Percentiles rank a stretch among this genome's conserved stretches.
Evolutionary conservation across 2,113 vertebrate genomes (phyloP).

Genomic region (Castor canadensis): DNA sequence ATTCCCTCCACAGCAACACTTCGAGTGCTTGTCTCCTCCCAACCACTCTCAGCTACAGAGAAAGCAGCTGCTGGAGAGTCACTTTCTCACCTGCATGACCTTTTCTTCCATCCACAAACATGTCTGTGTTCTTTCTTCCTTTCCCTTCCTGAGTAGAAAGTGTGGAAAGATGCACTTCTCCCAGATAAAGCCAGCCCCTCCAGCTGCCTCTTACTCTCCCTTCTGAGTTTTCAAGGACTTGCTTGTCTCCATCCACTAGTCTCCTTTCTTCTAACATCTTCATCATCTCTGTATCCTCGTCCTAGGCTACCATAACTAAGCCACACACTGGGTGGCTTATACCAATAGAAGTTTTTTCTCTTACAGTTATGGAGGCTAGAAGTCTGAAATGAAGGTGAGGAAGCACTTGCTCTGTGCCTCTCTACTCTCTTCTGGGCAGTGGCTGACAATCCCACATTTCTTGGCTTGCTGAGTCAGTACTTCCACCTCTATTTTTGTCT

Average conservation of each 20-base stretch:
- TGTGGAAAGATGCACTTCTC: background rate
- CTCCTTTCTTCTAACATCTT: background rate
- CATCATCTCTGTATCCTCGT: background rate
- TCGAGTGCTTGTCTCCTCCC: background rate
- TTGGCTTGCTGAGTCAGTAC: background rate
- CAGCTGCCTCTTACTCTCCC: background rate
- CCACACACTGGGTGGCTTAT: background rate
- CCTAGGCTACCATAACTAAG: background rate
- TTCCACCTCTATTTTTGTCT: background rate
- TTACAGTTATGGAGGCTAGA: background rate
- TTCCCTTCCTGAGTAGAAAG: background rate
- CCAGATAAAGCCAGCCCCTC: background rate
- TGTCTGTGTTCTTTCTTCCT: background rate
- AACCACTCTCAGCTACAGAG: background rate
- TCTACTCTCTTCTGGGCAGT: too few species aligned
- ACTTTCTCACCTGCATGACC: rapidly evolving
- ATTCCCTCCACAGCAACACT: too few species aligned
- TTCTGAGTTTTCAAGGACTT: background rate
- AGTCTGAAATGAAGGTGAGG: background rate
- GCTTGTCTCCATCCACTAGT: background rate
- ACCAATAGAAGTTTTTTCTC: background rate
- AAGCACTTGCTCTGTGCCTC: background rate
- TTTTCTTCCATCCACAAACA: background rate
- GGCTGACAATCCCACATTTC: too few species aligned
- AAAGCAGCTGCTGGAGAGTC: background rate